These are phyloP conservation scores for Piezodorus guildinii DNA, from an alignment of 1,140 invertebrate genomes.

Conservation along the genomic window DNA sequence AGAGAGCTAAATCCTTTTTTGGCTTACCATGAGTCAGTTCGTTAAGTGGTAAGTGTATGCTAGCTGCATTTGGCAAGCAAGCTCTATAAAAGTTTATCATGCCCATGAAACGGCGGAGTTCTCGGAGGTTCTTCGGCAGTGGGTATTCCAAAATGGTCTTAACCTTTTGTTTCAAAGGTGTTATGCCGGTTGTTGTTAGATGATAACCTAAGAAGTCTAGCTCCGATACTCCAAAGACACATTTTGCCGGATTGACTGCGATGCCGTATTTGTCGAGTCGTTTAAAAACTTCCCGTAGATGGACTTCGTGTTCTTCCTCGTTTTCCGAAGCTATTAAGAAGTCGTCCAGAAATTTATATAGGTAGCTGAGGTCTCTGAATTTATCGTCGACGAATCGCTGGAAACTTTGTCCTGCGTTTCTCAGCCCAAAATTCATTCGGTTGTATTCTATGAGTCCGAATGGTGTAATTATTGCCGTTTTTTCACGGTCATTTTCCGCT, in stretches of 20 bases:
- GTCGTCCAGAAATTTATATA: background rate
- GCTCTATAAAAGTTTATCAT: conserved; percentile 35
- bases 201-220: too few relatives aligned
- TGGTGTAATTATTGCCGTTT: conserved; percentile 8
- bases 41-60: too few relatives aligned
- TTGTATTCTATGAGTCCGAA: background rate
- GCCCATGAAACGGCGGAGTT: conserved; percentile 33
- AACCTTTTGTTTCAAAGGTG: conserved; percentile 17
- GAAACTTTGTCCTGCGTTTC: background rate
- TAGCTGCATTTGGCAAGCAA: conserved; percentile 29
- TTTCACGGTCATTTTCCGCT: background rate
- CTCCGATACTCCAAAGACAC: too few relatives aligned
- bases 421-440: background rate
- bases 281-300: too few relatives aligned
- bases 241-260: too few relatives aligned
- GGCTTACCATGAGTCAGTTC: too few relatives aligned
- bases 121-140: conserved; percentile 3
- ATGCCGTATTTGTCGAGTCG: too few relatives aligned
- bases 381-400: background rate
- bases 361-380: background rate
- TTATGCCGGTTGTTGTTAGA: background rate
- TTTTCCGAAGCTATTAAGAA: too few relatives aligned
- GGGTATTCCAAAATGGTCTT: conserved; percentile 14
- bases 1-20: background rate
- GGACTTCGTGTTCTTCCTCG: too few relatives aligned